Percentiles rank a stretch among this genome's conserved stretches.
Evolutionary conservation across 2,797 vertebrate species (phyloP).

Genomic region (Liasis olivaceus): DNA sequence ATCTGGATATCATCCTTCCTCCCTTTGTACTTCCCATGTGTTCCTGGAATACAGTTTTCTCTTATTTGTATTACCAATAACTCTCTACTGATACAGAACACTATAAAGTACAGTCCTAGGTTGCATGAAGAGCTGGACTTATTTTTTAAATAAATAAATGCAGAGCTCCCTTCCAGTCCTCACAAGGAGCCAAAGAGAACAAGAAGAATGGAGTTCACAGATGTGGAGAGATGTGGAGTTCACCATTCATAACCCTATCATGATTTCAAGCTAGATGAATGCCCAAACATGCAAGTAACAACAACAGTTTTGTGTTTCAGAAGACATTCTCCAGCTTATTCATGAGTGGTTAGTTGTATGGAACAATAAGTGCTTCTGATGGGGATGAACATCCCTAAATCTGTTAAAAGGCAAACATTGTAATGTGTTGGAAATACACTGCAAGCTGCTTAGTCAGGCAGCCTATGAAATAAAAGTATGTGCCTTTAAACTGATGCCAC

Average conservation of each 20-base stretch:
- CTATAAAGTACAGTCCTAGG: neutral
- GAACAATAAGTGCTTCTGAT: neutral
- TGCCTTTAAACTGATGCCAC: neutral
- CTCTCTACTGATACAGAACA: neutral
- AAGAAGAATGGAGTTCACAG: neutral
- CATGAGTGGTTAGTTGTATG: neutral
- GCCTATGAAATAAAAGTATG: neutral
- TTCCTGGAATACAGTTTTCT: neutral
- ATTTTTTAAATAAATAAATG: neutral
- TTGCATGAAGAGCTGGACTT: neutral
- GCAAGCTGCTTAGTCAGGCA: neutral
- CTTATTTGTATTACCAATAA: neutral
- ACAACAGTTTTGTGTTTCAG: neutral
- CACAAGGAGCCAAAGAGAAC: neutral
- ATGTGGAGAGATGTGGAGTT: neutral
- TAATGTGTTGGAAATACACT: neutral
- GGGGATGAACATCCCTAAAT: neutral
- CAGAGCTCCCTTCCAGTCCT: neutral
- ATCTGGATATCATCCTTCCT: too few relatives aligned
- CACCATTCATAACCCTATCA: neutral
- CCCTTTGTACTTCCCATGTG: neutral
- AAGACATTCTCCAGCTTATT: neutral
- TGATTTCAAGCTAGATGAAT: neutral
- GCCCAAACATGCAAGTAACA: neutral
- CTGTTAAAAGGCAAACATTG: neutral